Evolutionary conservation across 2,797 vertebrate species (phyloP), one percentile per base, ranked within the genome.

Genomic region (Cheirogaleus major): DNA sequence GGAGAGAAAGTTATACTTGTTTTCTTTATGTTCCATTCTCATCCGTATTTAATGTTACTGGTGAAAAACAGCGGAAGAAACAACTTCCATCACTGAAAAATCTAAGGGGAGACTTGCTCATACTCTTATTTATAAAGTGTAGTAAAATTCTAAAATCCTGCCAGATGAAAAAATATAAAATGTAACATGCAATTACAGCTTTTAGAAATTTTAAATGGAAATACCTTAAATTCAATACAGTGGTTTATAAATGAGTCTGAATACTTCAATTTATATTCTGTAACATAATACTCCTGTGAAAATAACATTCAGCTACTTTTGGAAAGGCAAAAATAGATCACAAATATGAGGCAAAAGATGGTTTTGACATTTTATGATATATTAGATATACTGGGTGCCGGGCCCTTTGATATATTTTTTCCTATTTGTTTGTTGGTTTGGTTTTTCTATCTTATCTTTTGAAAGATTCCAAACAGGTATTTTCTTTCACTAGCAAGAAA

Each of bases 181-280:
- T 76, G 32, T 35, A 84, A 84, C 91, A 70, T 70, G 7, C 41
- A 87, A 72, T 14, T 57, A 81, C 13, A 81, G 13, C 30, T 73
- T 96, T 81, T 50, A 55, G 30, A 96, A 80, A 69, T 85, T 76
- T 82, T 61, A 89, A 76, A 65, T 59, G 35, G 9, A 7, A 88
- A 25, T 70, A 70, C 25, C 17, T 84, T 92, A 55, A 91, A 70
- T 69, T 93, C 27, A 61, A 61, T 79, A 48, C 2, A 20, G 27
- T 87, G 10, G 7, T 59, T 92, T 92, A 43, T 38, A 75, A 70
- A 14, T 90, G 90, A 86, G 1, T 35, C 14, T 79, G 55, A 81
- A 27, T 48, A 78, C 43, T 79, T 92, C 50, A 45, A 22, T n/a
- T 87, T 86, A 43, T 70, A 85, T 61, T 86, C 84, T 87, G 63